Evolutionary conservation across 2,888 invertebrate genomes (phyloP), one percentile per base, ranked within the genome.

Genomic region (Lacanobia wlatinum): DNA sequence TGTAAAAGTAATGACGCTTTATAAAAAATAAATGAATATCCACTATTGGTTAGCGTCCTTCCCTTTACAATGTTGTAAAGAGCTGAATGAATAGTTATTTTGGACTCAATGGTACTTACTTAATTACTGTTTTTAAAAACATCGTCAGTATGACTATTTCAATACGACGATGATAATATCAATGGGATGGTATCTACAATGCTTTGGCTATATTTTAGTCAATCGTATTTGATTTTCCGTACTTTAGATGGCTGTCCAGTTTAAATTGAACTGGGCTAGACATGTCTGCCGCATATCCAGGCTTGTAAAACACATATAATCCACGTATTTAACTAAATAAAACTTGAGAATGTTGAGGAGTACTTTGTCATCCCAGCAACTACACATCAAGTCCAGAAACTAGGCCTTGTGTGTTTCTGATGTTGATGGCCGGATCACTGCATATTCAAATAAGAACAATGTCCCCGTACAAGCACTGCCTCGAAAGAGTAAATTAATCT

Each of bases 1-100:
- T 43, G 23, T 69, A 46, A 62, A 68, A 43, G 12, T 52, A 46
- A 73, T 60, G 21, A 21, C 5, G 12, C 9, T 46, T 59, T 50
- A 70, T 58, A 48, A 59, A 72, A 53, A 63, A 23, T 12, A 58
- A 66, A 50, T 63, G 28, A 58, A 7, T 23, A 21, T n/a, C 12
- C 21, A 59, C 18, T 65, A 48, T 12, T 12, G 28, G 8, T 48
- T 28, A 46, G 5, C 5, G 28, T 2, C 12, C 12, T 9, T 23
- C 16, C 1, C 12, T 62, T 59, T 50, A 8, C 10, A 66, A n/a
- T 34, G 2, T 2, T 16, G 5, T 46, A 4, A n/a, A n/a, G 34
- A 9, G 23, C 1, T 12, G 5, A n/a, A 16, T 8, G 6, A 34
- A 52, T 14, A 28, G 34, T 52, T 59, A 38, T 59, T 52, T 40